A percentile compares a stretch with the other conserved stretches of the same genome.
These are phyloP conservation scores for Cremastinae sp. DNA, from an alignment of 2,888 invertebrate species.

Conservation along the genomic window DNA sequence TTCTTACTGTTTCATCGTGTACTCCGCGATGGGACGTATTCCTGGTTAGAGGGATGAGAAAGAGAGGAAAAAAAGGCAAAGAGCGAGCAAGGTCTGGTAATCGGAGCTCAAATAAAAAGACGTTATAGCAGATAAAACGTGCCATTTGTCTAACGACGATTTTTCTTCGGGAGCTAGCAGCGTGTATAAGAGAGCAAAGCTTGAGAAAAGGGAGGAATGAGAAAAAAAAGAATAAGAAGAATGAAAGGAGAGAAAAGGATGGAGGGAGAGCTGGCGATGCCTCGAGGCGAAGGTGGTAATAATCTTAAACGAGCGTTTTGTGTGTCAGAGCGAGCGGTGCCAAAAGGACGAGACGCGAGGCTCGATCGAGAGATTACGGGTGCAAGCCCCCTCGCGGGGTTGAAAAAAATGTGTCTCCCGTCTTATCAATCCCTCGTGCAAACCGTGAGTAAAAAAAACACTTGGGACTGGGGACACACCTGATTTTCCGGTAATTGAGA, in stretches of 20 bases:
- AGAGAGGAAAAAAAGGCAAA: conserved; percentile 44
- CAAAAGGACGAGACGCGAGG: conserved; percentile 65
- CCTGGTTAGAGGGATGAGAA: conserved; percentile 45
- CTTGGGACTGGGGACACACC: conserved; percentile 67
- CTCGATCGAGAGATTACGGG: conserved; percentile 53
- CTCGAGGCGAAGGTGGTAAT: conserved; percentile 73
- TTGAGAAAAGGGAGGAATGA: conserved; percentile 1
- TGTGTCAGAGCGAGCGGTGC: conserved; percentile 62
- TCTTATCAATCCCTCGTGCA: conserved; percentile 36
- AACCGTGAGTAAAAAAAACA: conserved; percentile 21
- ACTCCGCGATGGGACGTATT: conserved; percentile 28
- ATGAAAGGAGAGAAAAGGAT: too few relatives aligned
- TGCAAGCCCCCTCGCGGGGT: conserved; percentile 53
- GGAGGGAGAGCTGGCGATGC: conserved; percentile 45
- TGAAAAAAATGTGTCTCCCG: conserved; percentile 28
- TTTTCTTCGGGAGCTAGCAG: conserved; percentile 69
- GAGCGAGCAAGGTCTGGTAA: conserved; percentile 68
- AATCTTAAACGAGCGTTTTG: conserved; percentile 76
- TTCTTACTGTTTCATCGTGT: conserved; percentile 16
- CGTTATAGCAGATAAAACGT: conserved; percentile 79
- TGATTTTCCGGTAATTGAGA: conserved; percentile 77
- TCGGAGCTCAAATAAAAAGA: conserved; percentile 78
- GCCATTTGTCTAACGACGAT: conserved; percentile 79
- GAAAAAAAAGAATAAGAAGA: conserved; percentile 27
- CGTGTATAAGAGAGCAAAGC: background rate